Conservation (phyloP, 2,888 invertebrate species). For the Zele albiditarsus region DNA sequence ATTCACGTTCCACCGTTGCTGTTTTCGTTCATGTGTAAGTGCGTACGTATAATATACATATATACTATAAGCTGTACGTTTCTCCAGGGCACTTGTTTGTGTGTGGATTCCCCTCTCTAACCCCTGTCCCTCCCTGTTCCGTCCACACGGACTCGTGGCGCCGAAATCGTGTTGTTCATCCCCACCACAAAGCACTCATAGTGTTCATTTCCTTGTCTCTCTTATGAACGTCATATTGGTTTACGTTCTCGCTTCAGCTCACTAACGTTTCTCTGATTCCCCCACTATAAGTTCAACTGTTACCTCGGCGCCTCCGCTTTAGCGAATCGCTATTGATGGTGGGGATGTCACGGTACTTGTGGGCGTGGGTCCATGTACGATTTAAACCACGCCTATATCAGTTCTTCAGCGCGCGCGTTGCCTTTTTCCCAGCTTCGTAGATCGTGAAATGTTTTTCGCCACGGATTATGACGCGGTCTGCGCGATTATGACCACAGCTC, state of each 20-base stretch:
- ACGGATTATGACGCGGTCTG: conserved; percentile 73
- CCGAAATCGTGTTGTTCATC: conserved; percentile 27
- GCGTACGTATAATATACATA: background rate
- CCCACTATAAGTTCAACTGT: conserved; percentile 10
- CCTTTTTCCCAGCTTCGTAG: conserved; percentile 65
- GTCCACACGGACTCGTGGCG: background rate
- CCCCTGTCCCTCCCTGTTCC: conserved; percentile 16
- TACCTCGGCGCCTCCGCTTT: conserved; percentile 27
- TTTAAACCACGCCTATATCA: conserved; percentile 38
- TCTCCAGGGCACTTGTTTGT: conserved; percentile 26
- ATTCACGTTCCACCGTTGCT: background rate
- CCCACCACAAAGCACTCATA: background rate
- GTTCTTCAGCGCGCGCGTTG: conserved; percentile 51
- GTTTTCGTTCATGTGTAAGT: background rate
- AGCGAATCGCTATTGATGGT: conserved; percentile 50
- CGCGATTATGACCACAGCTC: conserved; percentile 71
- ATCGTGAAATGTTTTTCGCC: conserved; percentile 72
- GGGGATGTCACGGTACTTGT: conserved; percentile 48
- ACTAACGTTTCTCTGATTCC: background rate
- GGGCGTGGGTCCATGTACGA: conserved; percentile 58
- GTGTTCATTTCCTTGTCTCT: background rate
- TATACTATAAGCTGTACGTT: background rate
- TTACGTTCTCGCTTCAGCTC: conserved; percentile 9
- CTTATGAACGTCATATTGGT: background rate
- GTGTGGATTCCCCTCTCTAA: conserved; percentile 43